A percentile compares a stretch with the other conserved stretches of the same genome.
These are phyloP conservation scores for Cathartes aura DNA, from an alignment of 2,113 vertebrate genomes.

Conservation along the genomic window DNA sequence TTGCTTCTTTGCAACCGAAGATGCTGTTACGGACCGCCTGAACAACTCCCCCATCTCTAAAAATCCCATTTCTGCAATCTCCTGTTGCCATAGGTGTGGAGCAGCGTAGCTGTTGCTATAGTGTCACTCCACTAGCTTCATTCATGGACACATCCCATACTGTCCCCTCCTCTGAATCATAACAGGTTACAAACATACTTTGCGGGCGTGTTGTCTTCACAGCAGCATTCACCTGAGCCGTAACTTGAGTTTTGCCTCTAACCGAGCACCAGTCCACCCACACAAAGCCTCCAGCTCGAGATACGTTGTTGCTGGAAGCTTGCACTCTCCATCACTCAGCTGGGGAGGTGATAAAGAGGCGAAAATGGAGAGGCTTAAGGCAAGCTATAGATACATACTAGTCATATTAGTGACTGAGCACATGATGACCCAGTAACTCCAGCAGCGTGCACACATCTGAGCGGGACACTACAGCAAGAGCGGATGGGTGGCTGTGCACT, in stretches of 20 bases:
- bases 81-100: rapidly evolving
- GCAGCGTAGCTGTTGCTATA: background rate
- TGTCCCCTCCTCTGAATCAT: background rate
- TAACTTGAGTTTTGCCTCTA: background rate
- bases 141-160: background rate
- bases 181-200: background rate
- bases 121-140: background rate
- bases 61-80: background rate
- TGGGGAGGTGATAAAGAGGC: background rate
- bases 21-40: background rate
- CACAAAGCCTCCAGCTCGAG: background rate
- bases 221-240: background rate
- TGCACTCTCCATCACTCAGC: background rate
- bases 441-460: background rate
- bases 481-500: background rate
- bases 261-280: background rate
- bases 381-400: background rate
- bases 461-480: background rate
- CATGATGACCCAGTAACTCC: background rate
- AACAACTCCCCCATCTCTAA: background rate
- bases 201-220: background rate
- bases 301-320: background rate
- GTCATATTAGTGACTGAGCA: background rate
- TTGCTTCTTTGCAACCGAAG: background rate
- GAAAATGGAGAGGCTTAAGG: background rate